Evolutionary conservation across 2,797 vertebrate species (phyloP).

Genomic region (Myotis vivesi): DNA sequence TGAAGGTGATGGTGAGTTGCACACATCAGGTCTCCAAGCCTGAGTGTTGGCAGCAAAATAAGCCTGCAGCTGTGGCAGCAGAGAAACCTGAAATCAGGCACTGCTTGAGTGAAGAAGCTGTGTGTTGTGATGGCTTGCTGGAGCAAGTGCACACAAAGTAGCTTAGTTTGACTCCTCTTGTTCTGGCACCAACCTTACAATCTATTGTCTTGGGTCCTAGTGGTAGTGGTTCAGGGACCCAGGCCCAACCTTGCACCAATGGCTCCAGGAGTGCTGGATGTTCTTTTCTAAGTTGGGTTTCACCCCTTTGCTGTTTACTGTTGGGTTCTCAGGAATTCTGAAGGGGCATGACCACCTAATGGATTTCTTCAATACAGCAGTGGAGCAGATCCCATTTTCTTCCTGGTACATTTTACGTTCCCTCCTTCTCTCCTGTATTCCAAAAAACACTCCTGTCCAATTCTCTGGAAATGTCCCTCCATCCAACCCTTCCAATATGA

Average conservation of each 20-base stretch:
- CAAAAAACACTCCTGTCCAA: neutral
- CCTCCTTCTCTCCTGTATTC: neutral
- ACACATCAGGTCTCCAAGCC: neutral
- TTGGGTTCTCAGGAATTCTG: slow-evolving; percentile 16
- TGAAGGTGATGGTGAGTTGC: neutral
- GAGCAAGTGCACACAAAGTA: slow-evolving; percentile 26
- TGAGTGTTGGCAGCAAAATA: neutral
- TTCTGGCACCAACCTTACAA: neutral
- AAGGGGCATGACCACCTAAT: slow-evolving; percentile 37
- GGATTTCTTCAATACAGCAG: slow-evolving; percentile 35
- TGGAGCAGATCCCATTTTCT: slow-evolving; percentile 48
- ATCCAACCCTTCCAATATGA: slow-evolving; percentile 9
- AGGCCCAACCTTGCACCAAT: neutral
- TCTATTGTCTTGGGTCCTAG: neutral
- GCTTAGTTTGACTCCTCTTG: neutral
- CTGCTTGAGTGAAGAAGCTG: neutral
- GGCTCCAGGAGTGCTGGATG: neutral
- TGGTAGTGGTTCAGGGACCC: neutral
- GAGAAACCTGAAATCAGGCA: neutral
- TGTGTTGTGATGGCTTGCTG: neutral
- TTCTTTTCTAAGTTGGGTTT: neutral
- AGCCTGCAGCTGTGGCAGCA: neutral
- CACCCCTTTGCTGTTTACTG: neutral
- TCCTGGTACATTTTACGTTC: slow-evolving; percentile 28
- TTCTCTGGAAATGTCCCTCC: slow-evolving; percentile 12